These are phyloP conservation scores for Azorinus chamasolen DNA, from an alignment of 2,888 invertebrate species.

Conservation along the genomic window DNA sequence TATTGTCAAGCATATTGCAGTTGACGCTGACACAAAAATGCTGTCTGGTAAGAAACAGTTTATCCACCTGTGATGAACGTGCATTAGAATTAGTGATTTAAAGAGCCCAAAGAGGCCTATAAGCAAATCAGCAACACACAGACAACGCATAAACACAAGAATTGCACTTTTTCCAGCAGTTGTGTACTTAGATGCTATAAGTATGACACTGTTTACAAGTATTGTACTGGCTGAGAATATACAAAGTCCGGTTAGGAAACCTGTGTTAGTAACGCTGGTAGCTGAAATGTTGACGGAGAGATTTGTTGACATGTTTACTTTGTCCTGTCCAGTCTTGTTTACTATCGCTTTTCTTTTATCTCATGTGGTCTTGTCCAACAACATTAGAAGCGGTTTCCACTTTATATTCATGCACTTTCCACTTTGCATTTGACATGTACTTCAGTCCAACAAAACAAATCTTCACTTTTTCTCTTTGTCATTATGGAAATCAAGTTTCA, in stretches of 20 bases:
- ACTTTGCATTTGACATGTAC: too few relatives aligned
- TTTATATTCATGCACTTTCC: too few relatives aligned
- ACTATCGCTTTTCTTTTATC: too few relatives aligned
- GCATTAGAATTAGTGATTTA: slow-evolving; percentile 71
- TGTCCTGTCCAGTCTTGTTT: too few relatives aligned
- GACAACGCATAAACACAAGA: slow-evolving; percentile 79
- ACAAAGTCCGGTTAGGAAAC: slow-evolving; percentile 34
- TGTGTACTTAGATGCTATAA: slow-evolving; percentile 73
- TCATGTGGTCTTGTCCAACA: too few relatives aligned
- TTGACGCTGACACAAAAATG: slow-evolving; percentile 76
- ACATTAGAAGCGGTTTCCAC: too few relatives aligned
- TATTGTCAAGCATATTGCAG: slow-evolving; percentile 72
- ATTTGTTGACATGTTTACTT: neutral
- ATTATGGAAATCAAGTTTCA: too few relatives aligned
- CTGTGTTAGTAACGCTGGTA: slow-evolving; percentile 9
- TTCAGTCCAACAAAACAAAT: too few relatives aligned
- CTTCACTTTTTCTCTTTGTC: too few relatives aligned
- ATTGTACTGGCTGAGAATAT: slow-evolving; percentile 62
- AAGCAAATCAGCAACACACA: slow-evolving; percentile 76
- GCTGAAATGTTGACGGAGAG: neutral
- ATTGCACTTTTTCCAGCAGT: slow-evolving; percentile 77
- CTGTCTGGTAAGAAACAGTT: slow-evolving; percentile 83
- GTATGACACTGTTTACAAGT: slow-evolving; percentile 67
- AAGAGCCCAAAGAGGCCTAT: slow-evolving; percentile 78
- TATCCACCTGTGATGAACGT: slow-evolving; percentile 61